phyloP scores from a whole-genome alignment of 2,888 invertebrate genomes.

The Himalopsyche kuldschensis region DNA sequence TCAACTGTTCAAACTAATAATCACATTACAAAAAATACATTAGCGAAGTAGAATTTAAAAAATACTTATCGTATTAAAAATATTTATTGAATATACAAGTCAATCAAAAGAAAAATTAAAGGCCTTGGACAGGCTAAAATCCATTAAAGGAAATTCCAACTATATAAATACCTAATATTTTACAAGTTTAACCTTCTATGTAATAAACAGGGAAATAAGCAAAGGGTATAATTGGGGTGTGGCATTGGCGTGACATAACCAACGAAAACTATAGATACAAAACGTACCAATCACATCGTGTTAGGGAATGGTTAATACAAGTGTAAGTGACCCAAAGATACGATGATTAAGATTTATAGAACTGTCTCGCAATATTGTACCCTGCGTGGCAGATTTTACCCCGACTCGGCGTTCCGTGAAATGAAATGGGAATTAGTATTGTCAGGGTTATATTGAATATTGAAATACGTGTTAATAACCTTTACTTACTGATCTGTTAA shows the following conservation, averaged over 20 bases:
- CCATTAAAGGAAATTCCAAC: neutral
- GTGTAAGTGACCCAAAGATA: neutral
- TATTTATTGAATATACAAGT: no score
- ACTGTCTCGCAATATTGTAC: neutral
- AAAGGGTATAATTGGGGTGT: neutral
- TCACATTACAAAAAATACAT: no score
- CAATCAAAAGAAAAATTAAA: no score
- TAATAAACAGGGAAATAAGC: neutral
- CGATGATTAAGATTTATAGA: neutral
- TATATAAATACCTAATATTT: neutral
- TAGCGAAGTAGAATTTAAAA: no score
- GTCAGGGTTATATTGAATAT: neutral
- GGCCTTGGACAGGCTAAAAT: neutral
- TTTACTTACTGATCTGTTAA: neutral
- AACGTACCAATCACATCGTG: neutral
- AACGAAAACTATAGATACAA: neutral
- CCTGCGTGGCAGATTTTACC: neutral
- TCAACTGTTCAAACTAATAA: no score
- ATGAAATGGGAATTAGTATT: conserved; percentile 17
- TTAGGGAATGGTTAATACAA: neutral
- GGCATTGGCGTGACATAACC: neutral
- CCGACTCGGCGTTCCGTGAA: conserved; percentile 17
- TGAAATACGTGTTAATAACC: neutral
- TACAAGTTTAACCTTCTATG: neutral
- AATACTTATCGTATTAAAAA: no score